Evolutionary conservation across 2,888 invertebrate genomes (phyloP).

Genomic region (Stomorhina lunata): DNA sequence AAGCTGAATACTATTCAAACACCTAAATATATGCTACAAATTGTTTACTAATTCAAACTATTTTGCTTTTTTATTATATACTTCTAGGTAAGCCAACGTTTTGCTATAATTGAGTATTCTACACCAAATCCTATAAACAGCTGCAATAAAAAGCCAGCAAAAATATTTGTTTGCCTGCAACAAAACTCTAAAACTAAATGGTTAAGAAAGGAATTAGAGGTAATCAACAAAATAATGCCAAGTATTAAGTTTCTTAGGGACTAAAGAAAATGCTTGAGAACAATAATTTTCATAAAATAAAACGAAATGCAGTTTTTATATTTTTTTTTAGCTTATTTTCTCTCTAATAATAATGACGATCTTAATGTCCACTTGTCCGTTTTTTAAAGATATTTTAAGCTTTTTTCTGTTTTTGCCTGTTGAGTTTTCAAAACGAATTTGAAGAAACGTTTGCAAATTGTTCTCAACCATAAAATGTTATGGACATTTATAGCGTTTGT

Average conservation of each 20-base stretch:
- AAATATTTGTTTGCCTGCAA: neutral
- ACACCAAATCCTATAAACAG: neutral
- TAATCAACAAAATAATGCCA: no score
- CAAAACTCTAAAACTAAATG: conserved; percentile 9
- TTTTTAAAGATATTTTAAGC: no score
- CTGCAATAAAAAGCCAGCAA: neutral
- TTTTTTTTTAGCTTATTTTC: neutral
- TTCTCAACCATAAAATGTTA: conserved; percentile 45
- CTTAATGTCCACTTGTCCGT: conserved; percentile 2
- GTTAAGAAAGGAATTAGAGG: conserved; percentile 33
- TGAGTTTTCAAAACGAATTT: conserved; percentile 40
- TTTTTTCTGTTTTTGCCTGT: conserved; percentile 38
- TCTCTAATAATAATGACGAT: neutral
- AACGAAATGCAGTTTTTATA: conserved; percentile 3
- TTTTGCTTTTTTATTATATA: conserved; percentile 24
- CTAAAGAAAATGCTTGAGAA: neutral
- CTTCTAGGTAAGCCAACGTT: conserved; percentile 46
- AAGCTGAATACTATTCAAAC: conserved; percentile 7
- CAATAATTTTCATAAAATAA: conserved; percentile 31
- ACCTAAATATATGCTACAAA: conserved; percentile 15
- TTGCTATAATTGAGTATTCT: neutral
- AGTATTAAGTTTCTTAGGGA: conserved; percentile 3
- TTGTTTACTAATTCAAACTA: conserved; percentile 7
- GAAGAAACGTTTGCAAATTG: neutral
- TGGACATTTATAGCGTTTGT: conserved; percentile 43